phyloP scores from a whole-genome alignment of 2,113 vertebrate species.

The Ahaetulla prasina region DNA sequence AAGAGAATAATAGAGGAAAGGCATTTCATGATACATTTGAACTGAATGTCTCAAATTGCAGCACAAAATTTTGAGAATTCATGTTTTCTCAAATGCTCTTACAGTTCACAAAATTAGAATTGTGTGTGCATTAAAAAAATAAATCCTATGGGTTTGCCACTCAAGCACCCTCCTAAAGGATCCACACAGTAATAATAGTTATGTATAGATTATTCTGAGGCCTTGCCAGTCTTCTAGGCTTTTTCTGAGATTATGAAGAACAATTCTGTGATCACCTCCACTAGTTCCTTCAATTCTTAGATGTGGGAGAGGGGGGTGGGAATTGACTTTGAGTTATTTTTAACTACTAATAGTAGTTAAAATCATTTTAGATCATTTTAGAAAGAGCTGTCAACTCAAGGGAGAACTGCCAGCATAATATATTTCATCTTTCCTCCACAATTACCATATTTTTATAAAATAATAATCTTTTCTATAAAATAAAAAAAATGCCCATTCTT shows the following conservation, averaged over 20 bases:
- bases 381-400: not conserved
- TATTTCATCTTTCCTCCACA: not conserved
- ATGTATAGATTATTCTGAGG: not conserved
- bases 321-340: not conserved
- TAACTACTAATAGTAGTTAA: not conserved
- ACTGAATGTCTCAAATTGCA: not conserved
- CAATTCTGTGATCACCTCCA: not conserved
- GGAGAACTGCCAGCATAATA: not conserved
- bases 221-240: not conserved
- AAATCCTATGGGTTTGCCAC: not conserved
- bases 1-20: not conserved
- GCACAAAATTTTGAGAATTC: not conserved
- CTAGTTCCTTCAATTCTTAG: no score
- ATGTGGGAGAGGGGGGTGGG: no score
- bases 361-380: not conserved
- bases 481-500: not conserved
- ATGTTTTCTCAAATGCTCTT: not conserved
- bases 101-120: not conserved
- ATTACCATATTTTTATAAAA: not conserved
- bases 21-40: not conserved
- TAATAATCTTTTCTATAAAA: not conserved
- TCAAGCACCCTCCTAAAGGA: not conserved
- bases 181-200: not conserved
- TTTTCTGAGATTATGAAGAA: not conserved
- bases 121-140: not conserved